Conservation (phyloP, 2,113 vertebrate genomes). For the Laterallus jamaicensis region DNA sequence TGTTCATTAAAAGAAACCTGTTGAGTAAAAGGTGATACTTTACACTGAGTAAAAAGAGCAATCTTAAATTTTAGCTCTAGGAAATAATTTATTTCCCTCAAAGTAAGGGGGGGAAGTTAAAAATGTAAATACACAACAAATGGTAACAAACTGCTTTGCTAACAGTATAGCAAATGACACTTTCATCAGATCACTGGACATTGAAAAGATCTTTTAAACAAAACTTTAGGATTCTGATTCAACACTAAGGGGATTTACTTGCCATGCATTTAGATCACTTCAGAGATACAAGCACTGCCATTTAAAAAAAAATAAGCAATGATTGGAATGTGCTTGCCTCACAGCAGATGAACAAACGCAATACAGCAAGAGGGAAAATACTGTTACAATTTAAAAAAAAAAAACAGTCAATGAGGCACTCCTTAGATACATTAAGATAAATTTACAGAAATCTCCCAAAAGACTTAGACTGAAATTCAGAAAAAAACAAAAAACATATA, state of each 20-base stretch:
- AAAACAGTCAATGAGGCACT: background rate
- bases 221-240: background rate
- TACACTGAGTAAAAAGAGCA: background rate
- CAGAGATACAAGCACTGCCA: background rate
- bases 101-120: background rate
- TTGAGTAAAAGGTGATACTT: background rate
- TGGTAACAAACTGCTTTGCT: background rate
- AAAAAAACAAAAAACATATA: background rate
- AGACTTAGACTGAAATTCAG: background rate
- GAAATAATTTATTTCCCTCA: background rate
- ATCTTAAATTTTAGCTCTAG: background rate
- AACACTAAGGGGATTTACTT: background rate
- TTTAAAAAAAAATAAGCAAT: constrained; percentile 39
- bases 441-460: background rate
- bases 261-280: background rate
- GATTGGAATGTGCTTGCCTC: background rate
- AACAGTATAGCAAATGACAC: background rate
- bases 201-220: background rate
- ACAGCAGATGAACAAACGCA: background rate
- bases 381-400: background rate
- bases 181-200: background rate
- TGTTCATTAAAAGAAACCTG: background rate
- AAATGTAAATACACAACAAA: background rate
- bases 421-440: background rate
- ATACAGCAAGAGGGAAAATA: background rate